Evolutionary conservation across 2,888 invertebrate genomes (phyloP).

Genomic region (Tenthredo distinguenda): DNA sequence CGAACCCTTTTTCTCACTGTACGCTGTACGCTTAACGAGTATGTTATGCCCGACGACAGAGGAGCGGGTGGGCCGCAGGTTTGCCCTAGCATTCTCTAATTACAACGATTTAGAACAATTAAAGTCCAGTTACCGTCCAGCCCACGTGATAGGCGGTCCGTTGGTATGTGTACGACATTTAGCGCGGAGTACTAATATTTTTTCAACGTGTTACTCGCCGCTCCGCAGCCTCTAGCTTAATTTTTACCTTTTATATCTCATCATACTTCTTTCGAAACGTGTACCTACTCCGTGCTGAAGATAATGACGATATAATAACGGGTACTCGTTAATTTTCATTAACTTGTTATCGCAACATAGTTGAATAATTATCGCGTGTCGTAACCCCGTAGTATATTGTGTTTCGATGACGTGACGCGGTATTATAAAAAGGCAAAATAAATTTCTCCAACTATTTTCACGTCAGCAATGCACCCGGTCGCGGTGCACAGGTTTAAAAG

Average conservation of each 20-base stretch:
- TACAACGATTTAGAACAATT: slow-evolving; percentile 67
- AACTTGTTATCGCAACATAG: too few relatives aligned
- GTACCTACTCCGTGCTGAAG: too few relatives aligned
- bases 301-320: not conserved
- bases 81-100: slow-evolving; percentile 59
- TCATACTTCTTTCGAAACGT: not conserved
- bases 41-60: not conserved
- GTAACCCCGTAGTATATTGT: too few relatives aligned
- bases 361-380: too few relatives aligned
- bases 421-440: too few relatives aligned
- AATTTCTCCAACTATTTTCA: not conserved
- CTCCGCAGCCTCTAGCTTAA: not conserved
- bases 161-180: not conserved
- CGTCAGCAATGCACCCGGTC: not conserved
- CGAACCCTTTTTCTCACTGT: not conserved
- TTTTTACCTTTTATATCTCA: not conserved
- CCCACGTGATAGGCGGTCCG: slow-evolving; percentile 55
- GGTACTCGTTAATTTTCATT: not conserved
- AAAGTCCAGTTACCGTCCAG: slow-evolving; percentile 65
- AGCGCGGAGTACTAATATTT: not conserved
- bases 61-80: not conserved
- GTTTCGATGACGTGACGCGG: too few relatives aligned
- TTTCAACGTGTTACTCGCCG: not conserved
- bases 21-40: slow-evolving; percentile 10
- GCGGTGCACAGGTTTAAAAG: not conserved